These are phyloP conservation scores for Eptatretus atami DNA, from an alignment of 2,797 vertebrate genomes.

Conservation along the genomic window DNA sequence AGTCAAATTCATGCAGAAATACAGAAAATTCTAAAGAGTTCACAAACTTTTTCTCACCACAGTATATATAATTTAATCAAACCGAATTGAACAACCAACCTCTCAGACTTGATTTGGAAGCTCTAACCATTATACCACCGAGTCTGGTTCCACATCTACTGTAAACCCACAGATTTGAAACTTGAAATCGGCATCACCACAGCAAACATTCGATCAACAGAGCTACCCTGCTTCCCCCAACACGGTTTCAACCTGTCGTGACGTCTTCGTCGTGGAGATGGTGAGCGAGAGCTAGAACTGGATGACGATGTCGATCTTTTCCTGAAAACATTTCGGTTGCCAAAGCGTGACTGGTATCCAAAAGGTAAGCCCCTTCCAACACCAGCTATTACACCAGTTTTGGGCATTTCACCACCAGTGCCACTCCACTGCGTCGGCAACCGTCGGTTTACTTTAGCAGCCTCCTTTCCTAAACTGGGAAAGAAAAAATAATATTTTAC, in stretches of 20 bases:
- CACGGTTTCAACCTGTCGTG: constrained; percentile 13
- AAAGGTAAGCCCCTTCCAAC: constrained; percentile 16
- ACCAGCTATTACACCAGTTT: constrained; percentile 16
- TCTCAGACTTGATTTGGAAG: no score
- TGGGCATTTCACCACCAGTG: constrained; percentile 7
- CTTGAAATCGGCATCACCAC: neutral
- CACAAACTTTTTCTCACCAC: no score
- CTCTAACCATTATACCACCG: no score
- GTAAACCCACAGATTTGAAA: neutral
- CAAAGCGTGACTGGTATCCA: constrained; percentile 16
- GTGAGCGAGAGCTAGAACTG: constrained; percentile 34
- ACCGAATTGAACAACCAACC: no score
- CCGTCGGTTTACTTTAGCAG: no score
- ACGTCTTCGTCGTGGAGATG: constrained; percentile 17
- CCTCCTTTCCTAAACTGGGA: no score
- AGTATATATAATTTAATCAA: no score
- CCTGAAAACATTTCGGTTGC: constrained; percentile 59
- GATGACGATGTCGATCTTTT: constrained; percentile 51
- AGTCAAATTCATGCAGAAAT: no score
- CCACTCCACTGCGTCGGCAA: constrained; percentile 16
- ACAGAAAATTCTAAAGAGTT: no score
- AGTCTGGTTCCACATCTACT: no score
- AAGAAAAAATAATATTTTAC: no score
- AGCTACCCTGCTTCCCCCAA: neutral
- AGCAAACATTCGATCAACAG: no score